phyloP scores from a whole-genome alignment of 2,797 vertebrate genomes.

The Prunella strophiata region DNA sequence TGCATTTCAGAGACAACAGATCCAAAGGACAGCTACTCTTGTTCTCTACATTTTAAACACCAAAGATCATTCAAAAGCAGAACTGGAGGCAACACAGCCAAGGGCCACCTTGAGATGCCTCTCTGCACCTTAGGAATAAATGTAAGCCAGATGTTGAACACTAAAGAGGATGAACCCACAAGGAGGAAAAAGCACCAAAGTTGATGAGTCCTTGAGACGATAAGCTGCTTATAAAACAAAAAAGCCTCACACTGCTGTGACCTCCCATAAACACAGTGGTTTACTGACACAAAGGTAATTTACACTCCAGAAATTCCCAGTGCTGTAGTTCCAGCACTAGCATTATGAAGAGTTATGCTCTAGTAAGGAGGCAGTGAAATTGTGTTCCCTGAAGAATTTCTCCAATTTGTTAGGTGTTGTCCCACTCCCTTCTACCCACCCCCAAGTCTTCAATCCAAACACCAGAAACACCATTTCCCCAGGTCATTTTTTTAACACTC shows the following conservation, averaged over 20 bases:
- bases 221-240: slow-evolving; percentile 37
- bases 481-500: background rate
- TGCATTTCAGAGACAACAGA: slow-evolving; percentile 34
- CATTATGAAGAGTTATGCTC: background rate
- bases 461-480: background rate
- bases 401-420: background rate
- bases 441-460: background rate
- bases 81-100: background rate
- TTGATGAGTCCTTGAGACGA: slow-evolving; percentile 49
- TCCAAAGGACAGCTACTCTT: slow-evolving; percentile 26
- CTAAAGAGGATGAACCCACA: slow-evolving; percentile 23
- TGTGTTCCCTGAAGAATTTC: slow-evolving; percentile 35
- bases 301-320: background rate
- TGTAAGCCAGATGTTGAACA: background rate
- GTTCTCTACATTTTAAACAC: slow-evolving; percentile 48
- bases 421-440: background rate
- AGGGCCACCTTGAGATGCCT: slow-evolving; percentile 17
- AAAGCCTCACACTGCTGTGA: slow-evolving; percentile 10
- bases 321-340: slow-evolving; percentile 1
- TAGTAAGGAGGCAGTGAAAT: slow-evolving; percentile 22
- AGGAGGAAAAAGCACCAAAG: slow-evolving; percentile 66
- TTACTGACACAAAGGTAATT: slow-evolving; percentile 5
- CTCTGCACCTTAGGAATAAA: slow-evolving; percentile 18
- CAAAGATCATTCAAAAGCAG: slow-evolving; percentile 21
- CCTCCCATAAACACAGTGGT: slow-evolving; percentile 27